phyloP scores from a whole-genome alignment of 2,888 invertebrate genomes.

The Lottia gigantea region DNA sequence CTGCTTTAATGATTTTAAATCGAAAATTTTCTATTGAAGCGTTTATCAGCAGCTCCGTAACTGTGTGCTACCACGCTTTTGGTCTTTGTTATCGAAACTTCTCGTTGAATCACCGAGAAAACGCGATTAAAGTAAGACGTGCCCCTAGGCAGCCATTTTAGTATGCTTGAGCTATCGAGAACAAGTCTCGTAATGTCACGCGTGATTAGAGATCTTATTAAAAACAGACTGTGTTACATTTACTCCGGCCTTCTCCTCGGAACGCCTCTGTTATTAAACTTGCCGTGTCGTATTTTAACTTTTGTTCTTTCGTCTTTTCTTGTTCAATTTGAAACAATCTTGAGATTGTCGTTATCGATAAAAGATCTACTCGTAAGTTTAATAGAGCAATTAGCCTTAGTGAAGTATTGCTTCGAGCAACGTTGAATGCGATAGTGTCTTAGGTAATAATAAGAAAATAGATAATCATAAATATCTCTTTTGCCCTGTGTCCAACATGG shows the following conservation, averaged over 20 bases:
- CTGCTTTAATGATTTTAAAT: background rate
- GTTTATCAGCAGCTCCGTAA: background rate
- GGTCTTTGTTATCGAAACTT: background rate
- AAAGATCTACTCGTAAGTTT: too few species aligned
- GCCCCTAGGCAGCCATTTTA: constrained; percentile 3
- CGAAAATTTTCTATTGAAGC: background rate
- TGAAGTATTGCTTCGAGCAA: too few species aligned
- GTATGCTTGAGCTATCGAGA: background rate
- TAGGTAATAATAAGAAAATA: too few species aligned
- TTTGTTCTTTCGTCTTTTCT: too few species aligned
- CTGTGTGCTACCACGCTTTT: constrained; percentile 5
- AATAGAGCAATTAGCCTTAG: too few species aligned
- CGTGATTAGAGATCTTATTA: constrained; percentile 6
- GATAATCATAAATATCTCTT: too few species aligned
- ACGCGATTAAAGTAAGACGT: constrained; percentile 2
- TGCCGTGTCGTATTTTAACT: background rate
- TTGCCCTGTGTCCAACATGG: too few species aligned
- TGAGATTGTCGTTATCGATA: too few species aligned
- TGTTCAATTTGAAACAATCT: too few species aligned
- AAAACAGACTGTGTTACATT: constrained; percentile 8
- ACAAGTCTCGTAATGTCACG: constrained; percentile 11
- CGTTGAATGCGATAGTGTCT: too few species aligned
- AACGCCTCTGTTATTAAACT: background rate
- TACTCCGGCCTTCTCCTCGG: background rate
- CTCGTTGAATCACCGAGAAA: background rate